phyloP scores from a whole-genome alignment of 2,888 invertebrate genomes.

The Eudasyphora cyanicolor region DNA sequence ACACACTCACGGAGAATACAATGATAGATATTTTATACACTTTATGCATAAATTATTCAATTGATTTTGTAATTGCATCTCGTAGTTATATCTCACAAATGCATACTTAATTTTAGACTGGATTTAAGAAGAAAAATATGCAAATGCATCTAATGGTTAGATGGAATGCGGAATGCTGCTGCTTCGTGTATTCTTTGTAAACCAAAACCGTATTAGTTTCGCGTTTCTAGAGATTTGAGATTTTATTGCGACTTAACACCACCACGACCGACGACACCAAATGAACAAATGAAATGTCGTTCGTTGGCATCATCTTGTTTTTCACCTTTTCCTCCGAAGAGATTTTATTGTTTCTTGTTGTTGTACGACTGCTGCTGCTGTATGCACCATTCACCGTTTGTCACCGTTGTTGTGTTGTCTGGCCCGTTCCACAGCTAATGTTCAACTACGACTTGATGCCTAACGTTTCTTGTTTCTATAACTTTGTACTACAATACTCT shows the following conservation, averaged over 20 bases:
- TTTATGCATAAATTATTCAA: not conserved
- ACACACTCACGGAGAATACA: not conserved
- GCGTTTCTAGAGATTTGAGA: not conserved
- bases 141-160: not conserved
- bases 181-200: constrained; percentile 1
- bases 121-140: not conserved
- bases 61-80: too few species aligned
- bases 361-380: constrained; percentile 23
- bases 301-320: constrained; percentile 51
- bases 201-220: not conserved
- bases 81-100: not conserved
- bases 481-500: not conserved
- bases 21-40: not conserved
- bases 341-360: constrained; percentile 45
- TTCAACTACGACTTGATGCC: constrained; percentile 5
- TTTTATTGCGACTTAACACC: constrained; percentile 55
- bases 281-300: constrained; percentile 56
- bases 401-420: constrained; percentile 23
- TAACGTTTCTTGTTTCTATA: not conserved
- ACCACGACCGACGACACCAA: constrained; percentile 59
- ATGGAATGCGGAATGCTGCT: too few species aligned
- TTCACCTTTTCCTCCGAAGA: constrained; percentile 38
- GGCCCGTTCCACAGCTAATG: constrained; percentile 8
- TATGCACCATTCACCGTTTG: constrained; percentile 49
- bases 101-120: not conserved